A percentile compares a stretch with the other conserved stretches of the same genome.
Evolutionary conservation across 2,113 vertebrate genomes (phyloP).

Genomic region (Riparia riparia): DNA sequence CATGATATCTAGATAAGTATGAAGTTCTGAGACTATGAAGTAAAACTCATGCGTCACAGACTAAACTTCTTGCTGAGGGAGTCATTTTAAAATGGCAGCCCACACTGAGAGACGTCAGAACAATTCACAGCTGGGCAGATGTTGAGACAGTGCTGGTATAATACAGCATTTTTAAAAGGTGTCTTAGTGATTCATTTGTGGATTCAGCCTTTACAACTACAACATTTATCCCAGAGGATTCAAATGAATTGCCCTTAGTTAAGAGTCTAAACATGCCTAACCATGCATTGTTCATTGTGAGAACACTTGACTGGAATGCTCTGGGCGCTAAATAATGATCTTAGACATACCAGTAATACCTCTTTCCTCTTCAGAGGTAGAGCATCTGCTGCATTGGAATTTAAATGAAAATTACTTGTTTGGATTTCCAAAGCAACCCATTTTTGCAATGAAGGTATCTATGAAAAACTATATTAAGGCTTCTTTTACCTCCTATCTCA

Average conservation of each 20-base stretch:
- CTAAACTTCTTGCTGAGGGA: not conserved
- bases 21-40: not conserved
- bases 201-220: not conserved
- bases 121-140: not conserved
- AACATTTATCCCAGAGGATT: not conserved
- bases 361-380: not conserved
- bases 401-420: not conserved
- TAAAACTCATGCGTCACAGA: not conserved
- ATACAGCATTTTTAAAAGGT: not conserved
- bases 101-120: not conserved
- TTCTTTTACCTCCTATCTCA: not conserved
- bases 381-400: not conserved
- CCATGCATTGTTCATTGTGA: not conserved
- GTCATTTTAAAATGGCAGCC: not conserved
- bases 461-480: not conserved
- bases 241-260: not conserved
- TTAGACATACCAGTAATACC: not conserved
- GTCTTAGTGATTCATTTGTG: accelerated
- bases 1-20: not conserved
- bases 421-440: not conserved
- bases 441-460: not conserved
- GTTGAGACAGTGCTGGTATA: not conserved
- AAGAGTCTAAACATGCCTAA: not conserved
- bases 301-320: not conserved
- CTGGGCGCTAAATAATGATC: not conserved